Base-by-base conservation (phyloP, 2,797 vertebrate genomes). In the Lutjanus campechanus region DNA sequence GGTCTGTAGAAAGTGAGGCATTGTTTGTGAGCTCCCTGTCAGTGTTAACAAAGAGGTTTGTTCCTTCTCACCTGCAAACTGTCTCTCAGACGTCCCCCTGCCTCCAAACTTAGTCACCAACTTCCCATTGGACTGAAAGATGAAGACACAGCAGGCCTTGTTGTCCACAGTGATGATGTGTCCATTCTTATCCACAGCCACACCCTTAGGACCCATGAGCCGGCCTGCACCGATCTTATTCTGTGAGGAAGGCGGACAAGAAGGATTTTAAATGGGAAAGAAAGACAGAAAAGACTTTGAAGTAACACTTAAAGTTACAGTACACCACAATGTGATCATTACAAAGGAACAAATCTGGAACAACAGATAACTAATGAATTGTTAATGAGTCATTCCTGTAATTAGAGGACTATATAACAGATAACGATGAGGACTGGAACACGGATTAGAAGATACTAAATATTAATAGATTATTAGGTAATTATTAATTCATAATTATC, bases 111-210 rank as follows among this genome's bases (percentile, higher is more conserved):
- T 97, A 12, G 97, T 97, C 88, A 99, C 97, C 4, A 99, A 94
- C 86, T 99, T 99, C 70, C 98, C 98, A 0, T 97, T 99, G 87
- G 97, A 96, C 89, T 99, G 98, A 94, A 99, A 99, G 92, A 98
- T 98, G 94, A 98, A 99, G 92, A 99, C 97, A 1, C 97, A 98
- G 91, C 98, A 99, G 25, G 97, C 98, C 84, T 99, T 99, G 95
- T 98, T 99, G 94, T 99, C 98, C 47, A 99, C 98, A n/a, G 97
- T 96, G 29, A 99, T 98, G 88, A 99, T 97, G 89, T 99, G 98
- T 22, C 98, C 98, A 0, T 99, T 99, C 68, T 96, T 95, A 83
- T 99, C 98, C 77, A 99, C 96, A 0, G 97, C 97, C 0, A 99
- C 97, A 0, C 98, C 98, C 77, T 98, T 99, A 17, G 98, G 98